These are phyloP conservation scores for Campylomormyrus numenius DNA, from an alignment of 2,113 vertebrate genomes.

Conservation along the genomic window DNA sequence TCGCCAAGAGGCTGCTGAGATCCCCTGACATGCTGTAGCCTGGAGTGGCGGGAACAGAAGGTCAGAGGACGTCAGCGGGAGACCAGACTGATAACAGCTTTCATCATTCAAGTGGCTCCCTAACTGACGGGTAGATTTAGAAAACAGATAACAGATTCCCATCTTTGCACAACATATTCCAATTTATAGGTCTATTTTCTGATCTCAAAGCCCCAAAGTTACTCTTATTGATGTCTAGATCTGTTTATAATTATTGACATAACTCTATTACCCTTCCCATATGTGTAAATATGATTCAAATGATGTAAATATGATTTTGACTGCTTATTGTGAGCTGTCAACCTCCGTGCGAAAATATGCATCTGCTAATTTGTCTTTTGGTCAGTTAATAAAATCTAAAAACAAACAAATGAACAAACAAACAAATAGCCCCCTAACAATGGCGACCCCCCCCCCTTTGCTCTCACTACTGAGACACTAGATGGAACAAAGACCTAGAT, in stretches of 20 bases:
- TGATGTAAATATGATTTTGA: neutral
- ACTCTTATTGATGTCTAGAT: neutral
- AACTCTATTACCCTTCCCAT: neutral
- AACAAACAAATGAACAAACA: neutral
- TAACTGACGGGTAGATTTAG: neutral
- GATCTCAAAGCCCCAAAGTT: neutral
- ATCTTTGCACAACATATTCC: neutral
- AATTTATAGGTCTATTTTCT: neutral
- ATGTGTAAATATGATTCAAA: neutral
- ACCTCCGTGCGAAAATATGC: neutral
- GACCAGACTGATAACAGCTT: neutral
- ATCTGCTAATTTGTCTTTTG: neutral
- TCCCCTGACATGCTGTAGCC: conserved; percentile 78
- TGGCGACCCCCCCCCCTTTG: neutral
- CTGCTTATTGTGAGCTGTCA: neutral
- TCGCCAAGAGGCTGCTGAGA: conserved; percentile 60
- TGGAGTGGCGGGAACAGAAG: conserved; percentile 33
- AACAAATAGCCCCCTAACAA: neutral
- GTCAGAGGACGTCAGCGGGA: neutral
- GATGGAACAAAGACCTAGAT: neutral
- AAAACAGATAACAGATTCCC: neutral
- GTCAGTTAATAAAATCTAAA: neutral
- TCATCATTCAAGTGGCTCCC: neutral
- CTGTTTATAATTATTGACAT: neutral
- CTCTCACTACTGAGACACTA: neutral